Evolutionary conservation across 2,113 vertebrate genomes (phyloP), one percentile per base, ranked within the genome.

Genomic region (Trichomycterus rosablanca): DNA sequence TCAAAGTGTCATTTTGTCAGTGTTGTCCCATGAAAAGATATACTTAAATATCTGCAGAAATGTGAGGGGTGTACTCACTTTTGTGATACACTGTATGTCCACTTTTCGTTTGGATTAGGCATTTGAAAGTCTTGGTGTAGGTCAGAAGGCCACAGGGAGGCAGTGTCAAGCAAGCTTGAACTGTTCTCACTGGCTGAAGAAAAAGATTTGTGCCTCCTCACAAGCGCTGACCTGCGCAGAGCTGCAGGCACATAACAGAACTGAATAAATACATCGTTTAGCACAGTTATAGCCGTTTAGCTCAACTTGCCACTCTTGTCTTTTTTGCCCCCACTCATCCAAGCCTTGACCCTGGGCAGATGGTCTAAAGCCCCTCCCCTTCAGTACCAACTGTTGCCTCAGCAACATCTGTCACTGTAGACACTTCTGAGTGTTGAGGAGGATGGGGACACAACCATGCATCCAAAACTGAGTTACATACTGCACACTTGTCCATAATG

Each of bases 291-390:
- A 76, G 51, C 60, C 67, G 66, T 77, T 73, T 81, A 72, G 67
- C 61, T 66, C 62, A 84, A 84, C 73, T 74, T 82, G 76, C 76
- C 75, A 82, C 77, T 75, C 70, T 76, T 73, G 66, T 7, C 28
- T 49, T 51, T 57, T 50, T 62, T 69, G 34, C 58, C 78, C 77
- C 77, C 64, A 72, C 70, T 76, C 75, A 76, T 83, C 85, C 77
- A 86, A 85, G 83, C 72, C 80, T 83, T 89, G 84, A 88, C 86
- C 85, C 84, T 82, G 78, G 84, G 84, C 87, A 89, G 87, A 89
- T 89, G 87, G 87, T 76, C 75, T 73, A 64, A 78, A 86, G 81
- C 81, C 78, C 82, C 80, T 80, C 87, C 85, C 77, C 60, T 78
- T 74, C 74, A 78, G 73, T 85, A 82, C 86, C 84, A 89, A 89